Evolutionary conservation across 1,140 invertebrate species (phyloP).

Genomic region (Cylas formicarius): DNA sequence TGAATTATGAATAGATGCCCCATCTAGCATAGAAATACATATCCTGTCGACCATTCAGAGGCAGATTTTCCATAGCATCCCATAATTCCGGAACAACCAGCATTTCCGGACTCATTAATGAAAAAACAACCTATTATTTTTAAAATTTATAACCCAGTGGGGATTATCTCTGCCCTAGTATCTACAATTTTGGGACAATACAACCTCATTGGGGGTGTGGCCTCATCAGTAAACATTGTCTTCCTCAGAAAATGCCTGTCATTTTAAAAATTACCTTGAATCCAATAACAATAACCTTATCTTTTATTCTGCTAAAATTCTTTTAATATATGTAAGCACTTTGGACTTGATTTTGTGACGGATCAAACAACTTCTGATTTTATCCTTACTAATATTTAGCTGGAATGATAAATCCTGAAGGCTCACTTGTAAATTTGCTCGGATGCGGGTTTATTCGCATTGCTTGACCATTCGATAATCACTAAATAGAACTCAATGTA

Average conservation of each 20-base stretch:
- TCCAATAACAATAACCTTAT: too few species aligned
- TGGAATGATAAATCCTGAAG: too few species aligned
- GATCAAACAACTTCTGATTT: too few species aligned
- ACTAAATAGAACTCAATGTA: too few species aligned
- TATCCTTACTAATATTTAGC: too few species aligned
- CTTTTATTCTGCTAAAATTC: constrained; percentile 6
- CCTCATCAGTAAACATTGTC: constrained; percentile 1
- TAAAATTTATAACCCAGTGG: constrained; percentile 14
- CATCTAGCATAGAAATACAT: constrained; percentile 17
- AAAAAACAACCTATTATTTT: constrained; percentile 15
- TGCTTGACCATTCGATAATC: too few species aligned
- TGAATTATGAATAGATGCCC: constrained; percentile 14
- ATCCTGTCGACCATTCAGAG: constrained; percentile 16
- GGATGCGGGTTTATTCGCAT: too few species aligned
- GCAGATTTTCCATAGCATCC: constrained; percentile 15
- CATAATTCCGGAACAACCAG: constrained; percentile 15
- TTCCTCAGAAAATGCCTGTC: constrained; percentile 10
- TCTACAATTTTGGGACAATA: constrained; percentile 8
- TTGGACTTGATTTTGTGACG: too few species aligned
- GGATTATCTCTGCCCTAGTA: constrained; percentile 8
- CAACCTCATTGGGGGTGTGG: constrained; percentile 2
- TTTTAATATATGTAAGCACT: constrained; percentile 12
- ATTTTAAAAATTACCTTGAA: too few species aligned
- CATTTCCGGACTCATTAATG: constrained; percentile 15
- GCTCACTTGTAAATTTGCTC: too few species aligned